phyloP scores from a whole-genome alignment of 2,113 vertebrate species.

The Ivindomyrus marchei region DNA sequence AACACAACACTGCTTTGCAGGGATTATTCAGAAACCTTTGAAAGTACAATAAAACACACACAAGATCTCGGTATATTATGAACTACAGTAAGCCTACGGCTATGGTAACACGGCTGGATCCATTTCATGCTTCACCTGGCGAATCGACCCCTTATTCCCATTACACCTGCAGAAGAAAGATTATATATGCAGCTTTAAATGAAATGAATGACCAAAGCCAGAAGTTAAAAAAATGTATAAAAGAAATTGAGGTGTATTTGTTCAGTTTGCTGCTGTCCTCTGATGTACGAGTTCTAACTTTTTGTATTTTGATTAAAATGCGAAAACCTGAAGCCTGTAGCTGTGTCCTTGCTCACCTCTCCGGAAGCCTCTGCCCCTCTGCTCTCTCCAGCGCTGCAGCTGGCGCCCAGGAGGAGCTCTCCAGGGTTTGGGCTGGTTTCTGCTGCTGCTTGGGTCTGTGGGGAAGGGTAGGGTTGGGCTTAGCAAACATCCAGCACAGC shows the following conservation, averaged over 20 bases:
- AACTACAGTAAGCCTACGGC: not conserved
- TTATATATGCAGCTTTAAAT: not conserved
- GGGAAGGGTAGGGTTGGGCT: not conserved
- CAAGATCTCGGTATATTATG: constrained; percentile 9
- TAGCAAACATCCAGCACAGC: not conserved
- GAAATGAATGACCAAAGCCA: not conserved
- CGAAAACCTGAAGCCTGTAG: not conserved
- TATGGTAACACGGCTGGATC: constrained; percentile 16
- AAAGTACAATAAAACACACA: constrained; percentile 52
- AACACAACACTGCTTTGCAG: constrained; percentile 45
- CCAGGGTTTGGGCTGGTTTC: constrained; percentile 63
- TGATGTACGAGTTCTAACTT: not conserved
- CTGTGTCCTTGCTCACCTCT: constrained; percentile 47
- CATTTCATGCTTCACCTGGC: constrained; percentile 74
- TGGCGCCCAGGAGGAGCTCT: constrained; percentile 70
- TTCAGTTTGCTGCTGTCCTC: not conserved
- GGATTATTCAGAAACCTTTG: constrained; percentile 51
- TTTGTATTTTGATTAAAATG: constrained; percentile 2
- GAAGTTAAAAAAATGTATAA: not conserved
- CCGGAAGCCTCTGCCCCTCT: constrained; percentile 74
- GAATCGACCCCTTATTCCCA: constrained; percentile 77
- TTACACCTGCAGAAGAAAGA: constrained; percentile 53
- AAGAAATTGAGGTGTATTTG: not conserved
- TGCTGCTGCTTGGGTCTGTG: constrained; percentile 75
- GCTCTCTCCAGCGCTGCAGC: constrained; percentile 75